A percentile compares a stretch with the other conserved stretches of the same genome.
Evolutionary conservation across 2,888 invertebrate genomes (phyloP).

Genomic region (Zygaena filipendulae): DNA sequence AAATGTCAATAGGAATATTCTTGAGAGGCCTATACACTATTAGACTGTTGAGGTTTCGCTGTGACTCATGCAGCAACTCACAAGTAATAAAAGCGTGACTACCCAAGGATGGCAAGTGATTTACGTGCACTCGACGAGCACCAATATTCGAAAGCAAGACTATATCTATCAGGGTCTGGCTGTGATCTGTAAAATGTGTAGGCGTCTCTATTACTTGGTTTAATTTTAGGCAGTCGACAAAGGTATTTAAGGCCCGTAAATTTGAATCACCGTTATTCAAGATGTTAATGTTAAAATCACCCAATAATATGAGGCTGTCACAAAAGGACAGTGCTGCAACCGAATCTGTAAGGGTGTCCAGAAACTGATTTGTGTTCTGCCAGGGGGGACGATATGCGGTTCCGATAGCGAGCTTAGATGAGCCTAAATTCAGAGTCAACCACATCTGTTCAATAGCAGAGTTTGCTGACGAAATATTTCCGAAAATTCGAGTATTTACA

Average conservation of each 20-base stretch:
- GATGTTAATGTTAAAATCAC: too few species aligned
- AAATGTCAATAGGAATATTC: conserved; percentile 1
- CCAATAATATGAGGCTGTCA: too few species aligned
- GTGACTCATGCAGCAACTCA: conserved; percentile 3
- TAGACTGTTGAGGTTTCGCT: conserved; percentile 3
- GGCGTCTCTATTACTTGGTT: conserved; percentile 1
- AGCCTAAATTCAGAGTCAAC: too few species aligned
- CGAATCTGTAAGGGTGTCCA: background rate
- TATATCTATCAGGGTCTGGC: conserved; percentile 1
- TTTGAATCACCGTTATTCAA: background rate
- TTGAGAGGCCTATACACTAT: background rate
- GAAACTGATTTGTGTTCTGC: too few species aligned
- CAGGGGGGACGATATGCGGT: too few species aligned
- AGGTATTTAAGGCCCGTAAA: background rate
- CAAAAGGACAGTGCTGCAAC: background rate
- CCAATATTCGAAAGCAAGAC: conserved; percentile 10
- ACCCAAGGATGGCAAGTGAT: conserved; percentile 1
- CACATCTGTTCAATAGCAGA: too few species aligned
- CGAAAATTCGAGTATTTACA: background rate
- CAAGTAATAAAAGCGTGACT: conserved; percentile 9
- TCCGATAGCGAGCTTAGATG: too few species aligned
- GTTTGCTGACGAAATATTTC: background rate
- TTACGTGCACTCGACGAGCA: conserved; percentile 5
- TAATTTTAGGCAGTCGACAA: background rate
- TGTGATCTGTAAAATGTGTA: too few species aligned